Evolutionary conservation across 2,888 invertebrate genomes (phyloP).

Genomic region (Melieria omissa): DNA sequence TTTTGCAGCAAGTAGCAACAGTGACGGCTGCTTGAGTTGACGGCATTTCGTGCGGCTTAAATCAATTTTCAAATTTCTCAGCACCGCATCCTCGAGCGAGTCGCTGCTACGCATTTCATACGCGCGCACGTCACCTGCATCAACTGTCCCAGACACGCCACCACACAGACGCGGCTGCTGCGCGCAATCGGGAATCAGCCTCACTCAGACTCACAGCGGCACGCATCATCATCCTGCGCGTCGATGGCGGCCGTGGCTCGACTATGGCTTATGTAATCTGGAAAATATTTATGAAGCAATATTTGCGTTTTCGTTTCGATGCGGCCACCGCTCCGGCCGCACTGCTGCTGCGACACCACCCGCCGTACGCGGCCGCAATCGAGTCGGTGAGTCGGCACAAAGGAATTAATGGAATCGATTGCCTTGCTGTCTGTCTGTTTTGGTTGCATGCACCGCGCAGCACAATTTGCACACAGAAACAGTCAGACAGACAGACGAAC

Average conservation of each 20-base stretch:
- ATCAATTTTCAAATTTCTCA: constrained; percentile 28
- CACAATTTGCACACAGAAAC: neutral
- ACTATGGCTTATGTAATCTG: constrained; percentile 64
- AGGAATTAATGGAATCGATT: constrained; percentile 26
- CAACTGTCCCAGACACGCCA: constrained; percentile 21
- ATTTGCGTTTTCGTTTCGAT: constrained; percentile 58
- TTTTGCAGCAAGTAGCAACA: neutral
- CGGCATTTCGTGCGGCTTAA: constrained; percentile 19
- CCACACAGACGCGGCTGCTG: too few relatives aligned
- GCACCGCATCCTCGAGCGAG: neutral
- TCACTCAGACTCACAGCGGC: neutral
- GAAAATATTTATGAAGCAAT: constrained; percentile 64
- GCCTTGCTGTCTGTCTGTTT: constrained; percentile 10
- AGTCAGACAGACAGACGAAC: too few relatives aligned
- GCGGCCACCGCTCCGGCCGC: constrained; percentile 36
- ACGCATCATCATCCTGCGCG: constrained; percentile 2
- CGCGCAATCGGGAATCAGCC: constrained; percentile 7
- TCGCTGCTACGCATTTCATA: constrained; percentile 41
- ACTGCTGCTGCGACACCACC: constrained; percentile 15
- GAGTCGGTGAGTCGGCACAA: constrained; percentile 22
- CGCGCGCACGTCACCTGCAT: constrained; percentile 58
- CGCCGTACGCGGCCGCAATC: constrained; percentile 8
- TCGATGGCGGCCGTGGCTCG: neutral
- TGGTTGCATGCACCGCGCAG: neutral
- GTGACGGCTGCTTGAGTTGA: neutral